These are phyloP conservation scores for Channa striata DNA, from an alignment of 2,797 vertebrate genomes.

Conservation along the genomic window DNA sequence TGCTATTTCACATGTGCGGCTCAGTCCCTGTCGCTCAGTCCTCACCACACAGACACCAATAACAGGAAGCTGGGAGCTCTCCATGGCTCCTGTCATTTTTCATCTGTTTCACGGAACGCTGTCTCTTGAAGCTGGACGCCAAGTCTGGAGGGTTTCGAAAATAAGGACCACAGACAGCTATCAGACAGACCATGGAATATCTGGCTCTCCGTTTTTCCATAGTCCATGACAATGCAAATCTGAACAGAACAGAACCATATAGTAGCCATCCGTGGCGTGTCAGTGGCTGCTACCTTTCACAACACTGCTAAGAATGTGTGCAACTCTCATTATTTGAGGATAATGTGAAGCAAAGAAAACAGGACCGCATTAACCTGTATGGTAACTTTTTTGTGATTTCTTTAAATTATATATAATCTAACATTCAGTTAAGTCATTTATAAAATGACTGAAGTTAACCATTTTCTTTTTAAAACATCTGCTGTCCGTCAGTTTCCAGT, in stretches of 20 bases:
- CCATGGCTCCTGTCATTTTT: slow-evolving; percentile 36
- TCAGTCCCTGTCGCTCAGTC: slow-evolving; percentile 12
- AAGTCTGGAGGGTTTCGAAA: slow-evolving; percentile 24
- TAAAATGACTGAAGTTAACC: too few species aligned
- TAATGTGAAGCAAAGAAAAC: too few species aligned
- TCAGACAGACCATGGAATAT: slow-evolving; percentile 55
- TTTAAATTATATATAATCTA: too few species aligned
- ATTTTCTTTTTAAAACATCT: too few species aligned
- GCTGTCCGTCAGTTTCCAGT: not conserved
- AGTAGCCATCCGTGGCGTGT: too few species aligned
- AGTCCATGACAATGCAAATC: slow-evolving; percentile 31
- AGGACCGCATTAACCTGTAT: too few species aligned
- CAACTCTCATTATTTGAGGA: too few species aligned
- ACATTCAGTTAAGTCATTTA: too few species aligned
- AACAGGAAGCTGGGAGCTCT: slow-evolving; percentile 27
- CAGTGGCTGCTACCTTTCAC: not conserved
- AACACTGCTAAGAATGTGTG: not conserved
- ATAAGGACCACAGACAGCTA: slow-evolving; percentile 37
- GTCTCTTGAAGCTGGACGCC: slow-evolving; percentile 34
- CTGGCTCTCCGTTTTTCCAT: slow-evolving; percentile 53
- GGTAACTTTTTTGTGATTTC: too few species aligned
- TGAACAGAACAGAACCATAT: slow-evolving; percentile 55
- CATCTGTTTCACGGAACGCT: slow-evolving; percentile 23
- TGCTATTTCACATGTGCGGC: slow-evolving; percentile 50
- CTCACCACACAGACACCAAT: slow-evolving; percentile 36